These are phyloP conservation scores for Megamerina dolium DNA, from an alignment of 2,888 invertebrate genomes.

Conservation along the genomic window DNA sequence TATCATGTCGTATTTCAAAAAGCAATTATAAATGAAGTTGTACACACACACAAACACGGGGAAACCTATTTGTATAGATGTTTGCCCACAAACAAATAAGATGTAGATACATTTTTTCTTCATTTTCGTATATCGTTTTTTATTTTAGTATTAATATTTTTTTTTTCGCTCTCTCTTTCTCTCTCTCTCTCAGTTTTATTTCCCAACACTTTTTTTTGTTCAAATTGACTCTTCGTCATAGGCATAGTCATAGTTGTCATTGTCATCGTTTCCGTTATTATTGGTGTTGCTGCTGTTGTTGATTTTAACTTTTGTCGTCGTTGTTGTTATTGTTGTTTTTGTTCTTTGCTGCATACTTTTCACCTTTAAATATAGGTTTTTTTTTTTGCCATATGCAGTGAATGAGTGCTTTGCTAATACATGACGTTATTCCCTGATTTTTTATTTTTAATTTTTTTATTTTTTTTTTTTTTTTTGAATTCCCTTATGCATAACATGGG, in stretches of 20 bases:
- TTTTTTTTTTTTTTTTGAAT: too few relatives aligned
- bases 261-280: conserved; percentile 5
- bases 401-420: too few relatives aligned
- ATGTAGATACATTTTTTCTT: conserved; percentile 42
- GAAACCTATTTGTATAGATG: too few relatives aligned
- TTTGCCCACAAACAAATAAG: conserved; percentile 37
- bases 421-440: too few relatives aligned
- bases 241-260: conserved; percentile 5
- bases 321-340: conserved; percentile 9
- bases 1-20: too few relatives aligned
- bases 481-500: too few relatives aligned
- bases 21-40: too few relatives aligned
- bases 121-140: conserved; percentile 1
- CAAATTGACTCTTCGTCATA: conserved; percentile 13
- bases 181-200: conserved; percentile 12
- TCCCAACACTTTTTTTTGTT: conserved; percentile 19
- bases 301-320: too few relatives aligned
- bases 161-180: neutral
- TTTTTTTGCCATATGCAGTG: too few relatives aligned
- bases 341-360: conserved; percentile 3
- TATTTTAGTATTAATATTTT: neutral
- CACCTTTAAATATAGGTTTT: conserved; percentile 8
- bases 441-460: too few relatives aligned
- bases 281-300: conserved; percentile 1
- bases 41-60: too few relatives aligned